phyloP scores from a whole-genome alignment of 2,113 vertebrate genomes.

The Collichthys lucidus region DNA sequence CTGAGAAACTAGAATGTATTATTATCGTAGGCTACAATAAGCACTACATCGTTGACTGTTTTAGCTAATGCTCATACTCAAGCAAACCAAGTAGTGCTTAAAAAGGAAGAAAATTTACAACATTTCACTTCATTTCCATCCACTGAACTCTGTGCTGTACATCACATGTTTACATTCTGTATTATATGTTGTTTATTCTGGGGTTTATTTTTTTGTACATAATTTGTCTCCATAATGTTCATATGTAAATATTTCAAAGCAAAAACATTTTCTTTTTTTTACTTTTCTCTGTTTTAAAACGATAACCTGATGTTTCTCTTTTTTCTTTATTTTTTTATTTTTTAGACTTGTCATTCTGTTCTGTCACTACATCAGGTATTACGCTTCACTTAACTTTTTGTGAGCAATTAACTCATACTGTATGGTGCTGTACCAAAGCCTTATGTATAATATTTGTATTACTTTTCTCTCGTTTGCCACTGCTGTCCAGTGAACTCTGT shows the following conservation, averaged over 20 bases:
- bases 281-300: conserved; percentile 61
- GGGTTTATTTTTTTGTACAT: conserved; percentile 68
- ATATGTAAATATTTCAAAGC: conserved; percentile 80
- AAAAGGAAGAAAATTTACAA: conserved; percentile 76
- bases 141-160: conserved; percentile 81
- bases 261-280: conserved; percentile 61
- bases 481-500: conserved; percentile 81
- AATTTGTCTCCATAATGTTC: conserved; percentile 71
- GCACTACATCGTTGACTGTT: conserved; percentile 87
- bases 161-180: conserved; percentile 83
- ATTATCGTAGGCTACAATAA: conserved; percentile 86
- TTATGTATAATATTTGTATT: conserved; percentile 86
- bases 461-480: conserved; percentile 81
- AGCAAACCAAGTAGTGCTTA: conserved; percentile 83
- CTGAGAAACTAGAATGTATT: conserved; percentile 88
- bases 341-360: conserved; percentile 71
- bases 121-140: conserved; percentile 77
- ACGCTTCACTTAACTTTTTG: conserved; percentile 79
- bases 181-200: conserved; percentile 58
- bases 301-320: conserved; percentile 69
- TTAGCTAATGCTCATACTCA: conserved; percentile 85
- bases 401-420: conserved; percentile 84
- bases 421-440: conserved; percentile 89
- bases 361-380: conserved; percentile 80
- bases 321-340: conserved; percentile 11